phyloP scores from a whole-genome alignment of 2,113 vertebrate genomes.

The Numenius arquata region DNA sequence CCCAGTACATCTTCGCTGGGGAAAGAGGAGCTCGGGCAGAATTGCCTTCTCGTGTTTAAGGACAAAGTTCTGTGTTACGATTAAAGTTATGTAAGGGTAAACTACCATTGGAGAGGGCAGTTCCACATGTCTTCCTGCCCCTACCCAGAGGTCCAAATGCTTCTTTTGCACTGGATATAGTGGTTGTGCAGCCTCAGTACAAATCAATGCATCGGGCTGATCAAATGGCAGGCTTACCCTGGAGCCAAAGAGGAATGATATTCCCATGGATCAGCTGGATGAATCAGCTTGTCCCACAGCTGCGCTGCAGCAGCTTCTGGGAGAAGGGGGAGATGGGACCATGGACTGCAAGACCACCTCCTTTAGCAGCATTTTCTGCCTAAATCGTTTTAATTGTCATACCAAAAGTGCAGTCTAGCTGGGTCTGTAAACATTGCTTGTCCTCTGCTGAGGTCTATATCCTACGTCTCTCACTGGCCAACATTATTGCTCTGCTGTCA shows the following conservation, averaged over 20 bases:
- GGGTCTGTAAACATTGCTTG: background rate
- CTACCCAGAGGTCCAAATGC: background rate
- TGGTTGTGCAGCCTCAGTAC: background rate
- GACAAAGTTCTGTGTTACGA: background rate
- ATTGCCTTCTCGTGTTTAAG: background rate
- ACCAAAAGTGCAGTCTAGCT: background rate
- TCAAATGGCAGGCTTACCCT: background rate
- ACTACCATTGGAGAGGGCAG: background rate
- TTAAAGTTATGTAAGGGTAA: background rate
- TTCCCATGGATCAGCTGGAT: background rate
- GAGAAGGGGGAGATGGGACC: background rate
- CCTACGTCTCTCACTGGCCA: background rate
- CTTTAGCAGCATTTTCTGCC: background rate
- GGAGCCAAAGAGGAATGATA: background rate
- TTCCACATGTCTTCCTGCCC: background rate
- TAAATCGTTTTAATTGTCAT: background rate
- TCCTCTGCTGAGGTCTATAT: background rate
- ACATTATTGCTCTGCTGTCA: background rate
- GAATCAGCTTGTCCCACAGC: background rate
- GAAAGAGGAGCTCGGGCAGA: background rate
- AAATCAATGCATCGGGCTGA: background rate
- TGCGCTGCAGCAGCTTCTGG: rapidly evolving
- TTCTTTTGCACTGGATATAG: background rate
- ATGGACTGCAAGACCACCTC: background rate
- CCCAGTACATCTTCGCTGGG: background rate